phyloP scores from a whole-genome alignment of 2,797 vertebrate species.

The Pterois miles region DNA sequence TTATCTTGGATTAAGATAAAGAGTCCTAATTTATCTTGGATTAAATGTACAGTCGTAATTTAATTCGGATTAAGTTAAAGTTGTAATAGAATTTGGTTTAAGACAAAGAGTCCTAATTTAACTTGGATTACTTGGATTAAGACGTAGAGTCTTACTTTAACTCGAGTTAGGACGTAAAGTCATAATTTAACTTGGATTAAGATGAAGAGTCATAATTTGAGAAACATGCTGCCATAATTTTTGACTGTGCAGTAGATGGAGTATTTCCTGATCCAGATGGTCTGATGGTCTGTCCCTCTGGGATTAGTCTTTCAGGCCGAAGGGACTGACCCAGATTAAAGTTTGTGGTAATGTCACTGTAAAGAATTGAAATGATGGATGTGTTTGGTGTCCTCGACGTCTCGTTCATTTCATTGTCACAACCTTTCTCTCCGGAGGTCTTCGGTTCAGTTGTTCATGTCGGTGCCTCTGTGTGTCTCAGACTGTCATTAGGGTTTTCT shows the following conservation, averaged over 20 bases:
- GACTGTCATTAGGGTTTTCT: background rate
- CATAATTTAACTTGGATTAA: no score
- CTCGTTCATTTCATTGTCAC: background rate
- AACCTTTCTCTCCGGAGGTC: background rate
- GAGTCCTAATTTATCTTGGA: no score
- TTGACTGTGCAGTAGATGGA: background rate
- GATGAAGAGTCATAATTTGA: background rate
- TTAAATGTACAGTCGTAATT: no score
- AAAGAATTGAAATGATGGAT: background rate
- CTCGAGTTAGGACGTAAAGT: no score
- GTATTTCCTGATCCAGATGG: background rate
- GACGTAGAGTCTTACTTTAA: no score
- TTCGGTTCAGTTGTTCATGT: background rate
- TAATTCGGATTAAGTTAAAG: no score
- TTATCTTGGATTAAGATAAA: no score
- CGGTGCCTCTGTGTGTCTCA: constrained; percentile 36
- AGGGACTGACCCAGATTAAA: background rate
- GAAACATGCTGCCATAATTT: no score
- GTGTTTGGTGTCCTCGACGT: background rate
- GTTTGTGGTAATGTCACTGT: background rate
- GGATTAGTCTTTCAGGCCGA: background rate
- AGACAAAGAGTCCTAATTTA: no score
- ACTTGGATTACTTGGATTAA: no score
- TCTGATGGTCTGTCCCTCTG: background rate
- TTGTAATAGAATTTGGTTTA: no score